Evolutionary conservation across 2,113 vertebrate species (phyloP).

Genomic region (Calyptomena viridis): DNA sequence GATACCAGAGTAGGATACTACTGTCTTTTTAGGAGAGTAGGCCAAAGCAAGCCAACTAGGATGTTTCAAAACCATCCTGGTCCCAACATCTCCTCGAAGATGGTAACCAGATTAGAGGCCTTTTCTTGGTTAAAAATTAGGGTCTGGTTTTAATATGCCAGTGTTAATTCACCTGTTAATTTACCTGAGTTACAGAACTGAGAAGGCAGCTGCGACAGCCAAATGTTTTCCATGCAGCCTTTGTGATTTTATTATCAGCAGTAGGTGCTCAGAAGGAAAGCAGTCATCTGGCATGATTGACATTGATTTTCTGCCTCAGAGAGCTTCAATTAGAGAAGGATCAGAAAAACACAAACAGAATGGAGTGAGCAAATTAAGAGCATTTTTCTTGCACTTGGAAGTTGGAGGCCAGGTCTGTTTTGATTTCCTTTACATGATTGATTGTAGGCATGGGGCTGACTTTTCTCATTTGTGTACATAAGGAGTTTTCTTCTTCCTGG

Average conservation of each 20-base stretch:
- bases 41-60: background rate
- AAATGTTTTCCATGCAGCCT: background rate
- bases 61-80: background rate
- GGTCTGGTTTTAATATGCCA: background rate
- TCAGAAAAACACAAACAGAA: background rate
- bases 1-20: background rate
- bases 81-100: background rate
- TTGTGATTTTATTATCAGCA: background rate
- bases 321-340: background rate
- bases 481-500: background rate
- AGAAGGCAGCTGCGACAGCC: fast-evolving
- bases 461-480: background rate
- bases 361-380: background rate
- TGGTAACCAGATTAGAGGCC: background rate
- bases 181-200: background rate
- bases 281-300: slow-evolving; percentile 7
- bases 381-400: background rate
- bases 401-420: background rate
- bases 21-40: background rate
- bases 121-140: background rate
- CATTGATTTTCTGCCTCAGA: slow-evolving; percentile 27
- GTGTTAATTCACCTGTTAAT: background rate
- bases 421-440: background rate
- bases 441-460: background rate
- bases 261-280: slow-evolving; percentile 10